Percentiles rank a stretch among this genome's conserved stretches.
These are phyloP conservation scores for Dolichotis patagonum DNA, from an alignment of 2,113 vertebrate species.

Conservation along the genomic window DNA sequence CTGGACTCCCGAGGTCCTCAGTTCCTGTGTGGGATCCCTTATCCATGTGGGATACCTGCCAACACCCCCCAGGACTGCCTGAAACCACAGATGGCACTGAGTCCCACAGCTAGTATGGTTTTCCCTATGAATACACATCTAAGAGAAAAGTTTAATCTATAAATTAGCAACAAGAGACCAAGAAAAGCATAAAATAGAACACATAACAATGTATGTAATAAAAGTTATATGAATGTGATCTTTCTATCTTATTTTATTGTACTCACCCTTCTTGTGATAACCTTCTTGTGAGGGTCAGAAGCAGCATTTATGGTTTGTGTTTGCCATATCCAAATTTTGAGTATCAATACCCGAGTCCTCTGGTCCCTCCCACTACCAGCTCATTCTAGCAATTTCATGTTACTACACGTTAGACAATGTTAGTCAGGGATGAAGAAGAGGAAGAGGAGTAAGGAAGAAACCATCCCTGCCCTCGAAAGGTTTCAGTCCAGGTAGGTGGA, in stretches of 20 bases:
- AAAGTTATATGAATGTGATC: not conserved
- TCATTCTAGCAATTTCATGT: not conserved
- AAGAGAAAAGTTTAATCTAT: not conserved
- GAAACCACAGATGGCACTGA: not conserved
- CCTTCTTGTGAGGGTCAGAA: not conserved
- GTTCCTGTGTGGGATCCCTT: not conserved
- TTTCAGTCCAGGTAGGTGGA: not conserved
- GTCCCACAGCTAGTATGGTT: not conserved
- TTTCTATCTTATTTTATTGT: not conserved
- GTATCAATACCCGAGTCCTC: not conserved
- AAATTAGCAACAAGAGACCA: not conserved
- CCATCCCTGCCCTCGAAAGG: not conserved
- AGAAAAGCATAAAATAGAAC: not conserved
- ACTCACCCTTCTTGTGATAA: not conserved
- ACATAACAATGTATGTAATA: not conserved
- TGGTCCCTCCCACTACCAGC: not conserved
- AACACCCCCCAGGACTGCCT: not conserved
- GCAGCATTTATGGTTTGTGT: not conserved
- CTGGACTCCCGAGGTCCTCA: not conserved
- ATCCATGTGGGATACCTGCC: not conserved
- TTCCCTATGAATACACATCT: not conserved
- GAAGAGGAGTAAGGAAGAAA: not conserved
- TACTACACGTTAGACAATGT: not conserved
- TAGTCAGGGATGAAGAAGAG: not conserved
- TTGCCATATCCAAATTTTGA: not conserved